Percentiles rank a stretch among this genome's conserved stretches.
These are phyloP conservation scores for Columba livia DNA, from an alignment of 2,113 vertebrate species.

Conservation along the genomic window DNA sequence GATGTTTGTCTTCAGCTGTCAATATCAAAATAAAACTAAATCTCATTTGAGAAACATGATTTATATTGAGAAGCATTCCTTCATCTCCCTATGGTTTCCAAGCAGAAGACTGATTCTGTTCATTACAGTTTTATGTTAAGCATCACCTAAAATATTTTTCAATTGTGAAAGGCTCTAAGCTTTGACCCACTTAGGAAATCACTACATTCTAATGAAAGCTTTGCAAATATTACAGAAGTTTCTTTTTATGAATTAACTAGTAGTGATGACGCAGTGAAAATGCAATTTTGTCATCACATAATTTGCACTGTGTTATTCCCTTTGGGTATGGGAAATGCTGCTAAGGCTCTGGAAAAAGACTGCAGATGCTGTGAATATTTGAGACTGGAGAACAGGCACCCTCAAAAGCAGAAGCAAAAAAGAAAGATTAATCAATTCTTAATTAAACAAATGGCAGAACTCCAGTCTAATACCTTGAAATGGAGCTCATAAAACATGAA, in stretches of 20 bases:
- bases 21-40: not conserved
- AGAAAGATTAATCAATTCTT: not conserved
- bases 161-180: not conserved
- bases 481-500: not conserved
- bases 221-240: not conserved
- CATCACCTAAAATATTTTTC: not conserved
- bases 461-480: not conserved
- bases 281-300: not conserved
- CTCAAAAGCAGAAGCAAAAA: not conserved
- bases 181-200: not conserved
- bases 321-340: not conserved
- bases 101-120: not conserved
- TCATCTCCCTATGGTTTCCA: not conserved
- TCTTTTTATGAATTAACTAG: not conserved
- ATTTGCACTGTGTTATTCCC: not conserved
- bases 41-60: not conserved
- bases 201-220: not conserved
- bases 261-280: not conserved
- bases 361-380: not conserved
- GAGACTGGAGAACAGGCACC: not conserved
- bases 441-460: not conserved
- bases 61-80: not conserved
- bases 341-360: not conserved
- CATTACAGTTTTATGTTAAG: not conserved
- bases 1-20: not conserved